Evolutionary conservation across 2,797 vertebrate genomes (phyloP), one percentile per base, ranked within the genome.

Genomic region (Ctenopoma multispine): DNA sequence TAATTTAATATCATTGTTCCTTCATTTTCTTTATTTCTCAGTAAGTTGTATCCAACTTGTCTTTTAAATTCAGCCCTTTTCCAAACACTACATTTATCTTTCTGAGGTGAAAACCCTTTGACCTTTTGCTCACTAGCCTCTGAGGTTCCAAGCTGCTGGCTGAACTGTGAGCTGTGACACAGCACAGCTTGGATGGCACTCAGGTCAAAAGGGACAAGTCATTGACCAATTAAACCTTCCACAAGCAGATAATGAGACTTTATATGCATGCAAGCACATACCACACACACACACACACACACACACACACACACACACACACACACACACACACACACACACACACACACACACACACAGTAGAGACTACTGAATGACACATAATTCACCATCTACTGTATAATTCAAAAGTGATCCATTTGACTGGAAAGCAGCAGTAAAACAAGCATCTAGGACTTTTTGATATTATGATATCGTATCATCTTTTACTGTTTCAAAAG

Each of bases 171-270:
- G 54, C 71, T 75, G 51, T 73, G 54, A 60, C 59, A 55, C 54
- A 4, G 50, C 13, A 46, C 72, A 55, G 56, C 51, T 34, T 9
- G 38, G 48, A 53, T 44, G 44, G 23, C 54, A 34, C 63, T 54
- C 2, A 10, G 82, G 89, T 87, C 77, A 86, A 77, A 76, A 10
- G 62, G 82, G 72, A 79, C 74, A 73, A 70, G 85, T 72, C 4
- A 69, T 71, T 69, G 46, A 59, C 73, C 72, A 87, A 87, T 88
- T 84, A 79, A 64, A 75, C 44, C 75, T 84, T 84, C 63, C 57
- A 41, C 67, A 46, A 18, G 44, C 11, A 63, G 65, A 72, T 77
- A 80, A 69, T 66, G 63, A 46, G 51, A 31, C 31, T 63, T 34
- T 24, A n/a, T n/a, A 21, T 46, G 20, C 38, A 63, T 17, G 20